Evolutionary conservation across 2,888 invertebrate species (phyloP), one percentile per base, ranked within the genome.

Genomic region (Campopleginae sp.): DNA sequence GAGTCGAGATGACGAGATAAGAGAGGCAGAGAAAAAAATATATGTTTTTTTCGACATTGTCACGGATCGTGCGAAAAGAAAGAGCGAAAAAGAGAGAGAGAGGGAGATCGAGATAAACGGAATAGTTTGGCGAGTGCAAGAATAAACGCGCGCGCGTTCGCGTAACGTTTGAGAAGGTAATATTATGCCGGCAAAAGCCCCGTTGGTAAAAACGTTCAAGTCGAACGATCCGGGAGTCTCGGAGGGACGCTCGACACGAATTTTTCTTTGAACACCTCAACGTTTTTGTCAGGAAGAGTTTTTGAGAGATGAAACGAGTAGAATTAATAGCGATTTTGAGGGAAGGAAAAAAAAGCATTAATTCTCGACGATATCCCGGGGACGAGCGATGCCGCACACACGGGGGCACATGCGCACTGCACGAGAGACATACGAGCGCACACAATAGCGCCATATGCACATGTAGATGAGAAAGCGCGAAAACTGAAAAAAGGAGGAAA

Each of bases 181-280:
- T 58, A 58, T 58, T 82, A 82, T 80, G 86, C 87, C 87, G 87
- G 87, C 83, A 86, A 85, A 82, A 71, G 80, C 72, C 74, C 79
- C 85, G 78, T 76, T 79, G 75, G 86, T 78, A 70, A 80, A 61
- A 65, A 27, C 65, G 80, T 58, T 38, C 31, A 63, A 51, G 17
- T 10, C 8, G 42, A 31, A 38, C 80, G 72, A 65, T 71, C 79
- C 76, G 80, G 77, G 81, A 81, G 84, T 42, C 19, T 65, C 80
- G 71, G 10, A 54, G 19, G 54, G 72, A 76, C 74, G 78, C 66
- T 76, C 78, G 17, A 38, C 46, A 31, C 8, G 7, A 27, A 12
- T 38, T 38, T 42, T 5, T 38, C 42, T 42, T 42, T 10, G 12
- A 19, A 14, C 10, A 33, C 6, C n/a, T 66, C 7, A n/a, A 23